Conservation (phyloP, 2,797 vertebrate genomes). For the Poecilia gillii region DNA sequence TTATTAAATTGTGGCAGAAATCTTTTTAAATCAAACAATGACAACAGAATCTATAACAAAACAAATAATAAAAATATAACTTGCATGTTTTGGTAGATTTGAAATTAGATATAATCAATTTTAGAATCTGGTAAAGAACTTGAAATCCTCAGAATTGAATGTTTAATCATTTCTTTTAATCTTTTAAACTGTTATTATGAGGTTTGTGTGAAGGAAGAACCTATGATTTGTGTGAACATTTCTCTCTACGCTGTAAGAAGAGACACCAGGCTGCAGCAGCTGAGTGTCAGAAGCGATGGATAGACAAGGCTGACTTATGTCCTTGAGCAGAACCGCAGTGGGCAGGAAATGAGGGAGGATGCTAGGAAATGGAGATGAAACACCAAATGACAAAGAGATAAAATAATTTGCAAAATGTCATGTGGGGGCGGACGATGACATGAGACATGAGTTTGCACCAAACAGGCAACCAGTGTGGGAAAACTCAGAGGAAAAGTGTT, state of each 20-base stretch:
- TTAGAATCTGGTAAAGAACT: slow-evolving; percentile 2
- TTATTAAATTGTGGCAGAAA: neutral
- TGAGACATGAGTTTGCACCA: slow-evolving; percentile 71
- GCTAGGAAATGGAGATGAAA: slow-evolving; percentile 68
- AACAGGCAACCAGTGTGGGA: slow-evolving; percentile 50
- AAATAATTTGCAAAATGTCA: slow-evolving; percentile 69
- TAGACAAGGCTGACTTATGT: slow-evolving; percentile 90
- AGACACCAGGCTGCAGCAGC: slow-evolving; percentile 48
- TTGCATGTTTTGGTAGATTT: neutral
- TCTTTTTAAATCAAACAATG: neutral
- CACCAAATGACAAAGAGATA: slow-evolving; percentile 68
- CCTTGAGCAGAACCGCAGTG: slow-evolving; percentile 94
- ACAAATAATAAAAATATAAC: neutral
- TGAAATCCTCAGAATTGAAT: neutral
- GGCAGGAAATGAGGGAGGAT: slow-evolving; percentile 73
- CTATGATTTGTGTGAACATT: slow-evolving; percentile 32
- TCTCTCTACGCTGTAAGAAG: slow-evolving; percentile 33
- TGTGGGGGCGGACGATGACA: slow-evolving; percentile 49
- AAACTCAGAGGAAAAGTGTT: slow-evolving; percentile 18
- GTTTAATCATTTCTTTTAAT: neutral
- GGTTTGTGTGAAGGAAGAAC: slow-evolving; percentile 1
- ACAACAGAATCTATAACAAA: neutral
- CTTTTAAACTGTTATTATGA: slow-evolving; percentile 5
- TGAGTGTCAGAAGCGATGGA: slow-evolving; percentile 70
- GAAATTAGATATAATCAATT: neutral